Evolutionary conservation across 2,797 vertebrate genomes (phyloP), one percentile per base, ranked within the genome.

Genomic region (Eremophila alpestris): DNA sequence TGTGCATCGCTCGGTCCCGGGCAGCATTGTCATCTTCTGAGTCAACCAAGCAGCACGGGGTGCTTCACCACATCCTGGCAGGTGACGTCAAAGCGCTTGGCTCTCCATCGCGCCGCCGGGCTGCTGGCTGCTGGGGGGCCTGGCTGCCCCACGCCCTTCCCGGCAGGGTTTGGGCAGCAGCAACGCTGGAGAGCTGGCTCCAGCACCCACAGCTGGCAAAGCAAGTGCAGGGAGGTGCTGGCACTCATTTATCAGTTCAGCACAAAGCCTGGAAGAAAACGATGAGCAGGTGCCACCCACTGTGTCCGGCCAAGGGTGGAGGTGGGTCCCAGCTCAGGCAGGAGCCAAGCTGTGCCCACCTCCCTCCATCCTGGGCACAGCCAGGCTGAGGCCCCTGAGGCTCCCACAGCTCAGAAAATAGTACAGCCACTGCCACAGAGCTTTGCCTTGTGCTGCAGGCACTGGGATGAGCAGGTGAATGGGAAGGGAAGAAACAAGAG

Each of bases 61-160:
- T 45, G 41, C 91, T 91, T 89, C 27, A 1, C 90, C 90, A 91
- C 90, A 80, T 96, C 94, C 90, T 89, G 77, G 24, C 27, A 0
- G 43, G 38, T 91, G 91, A 96, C 85, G 79, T 88, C 93, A 93
- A 92, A 79, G 81, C 2, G 0, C 30, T 26, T 20, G 67, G 82
- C 91, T 91, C 29, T 59, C 58, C 2, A 0, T 11, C 2, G 1
- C 0, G 0, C 30, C 0, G 2, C 81, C 2, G 9, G 26, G 55
- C 26, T 9, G 46, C 43, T 9, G 12, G 26, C 54, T 62, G 62
- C 16, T 17, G n/a, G 54, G 82, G 30, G 38, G 7, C 56, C 4
- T 38, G 0, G 64, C 38, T 5, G 8, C 64, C 77, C 71, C 69
- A 54, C 15, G 1, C 60, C 81, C 77, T 89, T n/a, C 80, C 79